phyloP scores from a whole-genome alignment of 2,113 vertebrate genomes.

The Sula dactylatra region DNA sequence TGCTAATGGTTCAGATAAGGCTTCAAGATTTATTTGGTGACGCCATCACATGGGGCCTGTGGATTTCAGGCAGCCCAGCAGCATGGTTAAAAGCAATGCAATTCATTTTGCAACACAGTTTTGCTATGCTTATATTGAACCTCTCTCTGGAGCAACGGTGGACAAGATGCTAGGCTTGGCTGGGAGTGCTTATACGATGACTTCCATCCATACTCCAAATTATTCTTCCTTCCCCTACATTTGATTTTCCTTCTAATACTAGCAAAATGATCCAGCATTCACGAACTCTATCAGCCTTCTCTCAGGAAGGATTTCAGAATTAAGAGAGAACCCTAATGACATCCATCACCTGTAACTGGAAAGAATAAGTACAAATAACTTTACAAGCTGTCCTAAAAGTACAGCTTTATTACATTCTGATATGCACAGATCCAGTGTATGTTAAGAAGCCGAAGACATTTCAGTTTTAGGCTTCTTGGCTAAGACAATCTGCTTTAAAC shows the following conservation, averaged over 20 bases:
- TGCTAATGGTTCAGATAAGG: not conserved
- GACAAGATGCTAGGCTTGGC: not conserved
- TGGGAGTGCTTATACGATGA: not conserved
- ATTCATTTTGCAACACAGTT: not conserved
- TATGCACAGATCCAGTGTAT: not conserved
- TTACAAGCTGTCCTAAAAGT: not conserved
- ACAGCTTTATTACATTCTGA: not conserved
- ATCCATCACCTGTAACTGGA: not conserved
- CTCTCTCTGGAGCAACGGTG: not conserved
- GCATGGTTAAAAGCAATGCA: not conserved
- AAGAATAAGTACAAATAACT: not conserved
- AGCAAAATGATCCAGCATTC: not conserved
- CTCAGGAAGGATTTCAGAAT: not conserved
- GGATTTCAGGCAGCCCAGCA: not conserved
- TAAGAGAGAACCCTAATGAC: not conserved
- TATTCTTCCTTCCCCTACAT: not conserved
- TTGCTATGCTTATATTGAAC: not conserved
- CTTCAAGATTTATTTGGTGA: not conserved
- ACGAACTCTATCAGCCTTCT: not conserved
- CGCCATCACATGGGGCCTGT: not conserved
- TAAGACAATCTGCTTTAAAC: not conserved
- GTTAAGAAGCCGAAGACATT: not conserved
- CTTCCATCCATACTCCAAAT: not conserved
- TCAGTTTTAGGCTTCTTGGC: not conserved
- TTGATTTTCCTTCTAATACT: not conserved